Percentiles rank a stretch among this genome's conserved stretches.
These are phyloP conservation scores for Drosophila watanabei DNA, from an alignment of 1,140 invertebrate species.

Conservation along the genomic window DNA sequence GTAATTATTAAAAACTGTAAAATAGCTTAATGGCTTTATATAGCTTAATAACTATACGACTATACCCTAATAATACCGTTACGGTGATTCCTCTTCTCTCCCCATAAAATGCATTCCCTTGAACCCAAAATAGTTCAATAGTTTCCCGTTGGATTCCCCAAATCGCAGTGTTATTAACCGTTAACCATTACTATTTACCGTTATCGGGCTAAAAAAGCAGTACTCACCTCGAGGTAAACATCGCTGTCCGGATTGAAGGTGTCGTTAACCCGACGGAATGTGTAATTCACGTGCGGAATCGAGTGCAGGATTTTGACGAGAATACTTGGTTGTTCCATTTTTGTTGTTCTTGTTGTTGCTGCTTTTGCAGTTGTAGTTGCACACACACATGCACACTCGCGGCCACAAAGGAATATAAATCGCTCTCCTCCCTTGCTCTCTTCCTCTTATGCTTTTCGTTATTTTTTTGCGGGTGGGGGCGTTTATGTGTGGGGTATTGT, in stretches of 20 bases:
- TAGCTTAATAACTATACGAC: background rate
- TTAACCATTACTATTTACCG: constrained; percentile 4
- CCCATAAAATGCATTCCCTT: background rate
- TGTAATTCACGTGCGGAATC: constrained; percentile 95
- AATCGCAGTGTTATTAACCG: background rate
- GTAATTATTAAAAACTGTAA: background rate
- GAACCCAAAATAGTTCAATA: background rate
- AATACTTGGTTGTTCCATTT: constrained; percentile 85
- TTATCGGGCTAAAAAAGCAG: constrained; percentile 11
- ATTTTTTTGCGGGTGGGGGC: constrained; percentile 26
- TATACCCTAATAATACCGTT: background rate
- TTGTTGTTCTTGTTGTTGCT: constrained; percentile 23
- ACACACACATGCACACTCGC: constrained; percentile 50
- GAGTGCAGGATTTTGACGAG: constrained; percentile 91
- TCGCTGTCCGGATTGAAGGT: constrained; percentile 95
- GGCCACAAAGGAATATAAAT: constrained; percentile 35
- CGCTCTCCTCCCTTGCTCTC: constrained; percentile 17
- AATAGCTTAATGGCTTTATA: background rate
- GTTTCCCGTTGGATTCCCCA: background rate
- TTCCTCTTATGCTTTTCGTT: constrained; percentile 2
- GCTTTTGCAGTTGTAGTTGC: constrained; percentile 35
- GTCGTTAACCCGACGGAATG: constrained; percentile 94
- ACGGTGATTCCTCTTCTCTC: background rate
- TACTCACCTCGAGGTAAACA: constrained; percentile 94
- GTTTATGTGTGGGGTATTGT: constrained; percentile 59